Base-by-base conservation (phyloP, 2,888 invertebrate genomes). In the Phaedon cochleariae region DNA sequence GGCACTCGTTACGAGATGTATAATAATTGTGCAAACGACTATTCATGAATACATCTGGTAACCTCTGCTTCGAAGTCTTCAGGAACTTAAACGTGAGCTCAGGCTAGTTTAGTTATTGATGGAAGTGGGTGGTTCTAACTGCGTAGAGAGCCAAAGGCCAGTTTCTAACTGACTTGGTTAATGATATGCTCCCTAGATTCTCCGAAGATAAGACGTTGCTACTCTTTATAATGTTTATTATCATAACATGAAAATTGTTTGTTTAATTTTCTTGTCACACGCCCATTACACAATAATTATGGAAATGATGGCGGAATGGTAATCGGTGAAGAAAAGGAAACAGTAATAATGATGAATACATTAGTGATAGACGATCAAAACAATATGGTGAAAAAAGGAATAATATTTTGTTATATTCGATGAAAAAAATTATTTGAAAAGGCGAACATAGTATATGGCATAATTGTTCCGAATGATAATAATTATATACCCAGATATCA, bases 51-150 rank as follows among this genome's bases (percentile, higher is more conserved):
- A n/a, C n/a, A 41, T 41, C 3, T n/a, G 41, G 26, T 26, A 26
- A 3, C 7, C 41, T 41, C 41, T 41, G 15, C n/a, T 6, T 15
- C 15, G 41, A 41, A 41, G 41, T 41, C 41, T 15, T 7, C 15
- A 41, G 41, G 3, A 41, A 4, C n/a, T 15, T 15, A 59, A 65
- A 57, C 65, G 72, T 73, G 72, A 73, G 71, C 64, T 68, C 72
- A 55, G 55, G 22, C 72, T 72, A 73, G 72, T 73, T 70, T 70
- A 74, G 72, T 73, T 74, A 70, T 69, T 68, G 65, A 65, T 77
- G 78, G 77, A 79, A 79, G 78, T 79, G 78, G 79, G 79, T 79
- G 79, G 75, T 70, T 71, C 78, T 79, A 77, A 77, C 77, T 76
- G 77, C 77, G 68, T 73, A 68, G 54, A 55, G 61, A 73, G 73